Base-by-base conservation (phyloP, 2,113 vertebrate species). In the Chrysochloris asiatica region DNA sequence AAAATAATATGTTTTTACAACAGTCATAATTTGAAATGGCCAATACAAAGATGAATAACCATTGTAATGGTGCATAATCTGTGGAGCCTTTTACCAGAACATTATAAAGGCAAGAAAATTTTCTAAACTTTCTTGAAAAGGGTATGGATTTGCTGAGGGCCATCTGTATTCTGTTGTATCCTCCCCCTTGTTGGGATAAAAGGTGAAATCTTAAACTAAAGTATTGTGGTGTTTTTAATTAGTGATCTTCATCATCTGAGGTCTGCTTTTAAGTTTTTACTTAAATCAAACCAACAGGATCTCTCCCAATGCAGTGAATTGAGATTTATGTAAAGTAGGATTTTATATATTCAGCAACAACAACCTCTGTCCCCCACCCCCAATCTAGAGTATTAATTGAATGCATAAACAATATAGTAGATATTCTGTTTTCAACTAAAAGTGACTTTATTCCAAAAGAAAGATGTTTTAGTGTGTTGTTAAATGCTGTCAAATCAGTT, bases 261-360 rank as follows among this genome's bases (percentile, higher is more conserved):
- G 48, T 33, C n/a, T 84, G 82, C 54, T 87, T 89, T 89, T 63
- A 67, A 91, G 72, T 30, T 83, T 69, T 92, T 77, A 75, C 43
- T 93, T 28, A 83, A 91, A 85, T 85, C 0, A 3, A 75, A 92
- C 41, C 47, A 85, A 61, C 45, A 86, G 69, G n/a, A n/a, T 84
- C 26, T 80, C n/a, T 76, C 88, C 41, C 41, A 89, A 30, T 56
- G 19, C 72, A 93, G 8, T 81, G 36, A 52, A 73, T 89, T 78
- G 82, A 95, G 88, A 81, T 83, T 89, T 88, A 92, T 63, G 22
- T 72, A 36, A 21, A 75, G 22, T 3, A 52, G 24, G 2, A 85
- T 78, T 81, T 90, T 85, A 85, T 30, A 69, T 59, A 54, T 45
- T 61, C 4, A 14, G 82, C 75, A 80, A 86, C 10, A 1, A 36